Evolutionary conservation across 2,888 invertebrate genomes (phyloP).

Genomic region (Thymelicus sylvestris): DNA sequence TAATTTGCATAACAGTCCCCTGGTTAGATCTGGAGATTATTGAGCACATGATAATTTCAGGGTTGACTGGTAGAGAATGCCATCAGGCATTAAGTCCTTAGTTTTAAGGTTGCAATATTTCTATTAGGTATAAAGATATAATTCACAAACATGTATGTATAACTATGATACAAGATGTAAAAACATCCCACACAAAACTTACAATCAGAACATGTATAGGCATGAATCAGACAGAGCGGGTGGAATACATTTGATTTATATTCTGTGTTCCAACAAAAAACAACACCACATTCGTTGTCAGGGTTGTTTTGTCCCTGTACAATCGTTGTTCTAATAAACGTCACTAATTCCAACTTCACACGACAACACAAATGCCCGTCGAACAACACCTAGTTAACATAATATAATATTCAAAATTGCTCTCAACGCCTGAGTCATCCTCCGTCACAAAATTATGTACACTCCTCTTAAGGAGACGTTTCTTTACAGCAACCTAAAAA

Average conservation of each 20-base stretch:
- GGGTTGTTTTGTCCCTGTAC: slow-evolving; percentile 48
- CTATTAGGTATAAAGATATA: no score
- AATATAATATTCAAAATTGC: slow-evolving; percentile 81
- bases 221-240: background rate
- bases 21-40: no score
- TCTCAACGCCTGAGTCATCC: slow-evolving; percentile 80
- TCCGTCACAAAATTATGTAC: slow-evolving; percentile 68
- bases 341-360: slow-evolving; percentile 74
- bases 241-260: slow-evolving; percentile 24
- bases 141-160: no score
- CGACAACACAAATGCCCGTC: slow-evolving; percentile 57
- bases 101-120: no score
- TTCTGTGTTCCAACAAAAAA: slow-evolving; percentile 15
- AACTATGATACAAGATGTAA: background rate
- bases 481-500: background rate
- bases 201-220: background rate
- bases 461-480: slow-evolving; percentile 63
- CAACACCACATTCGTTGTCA: slow-evolving; percentile 13
- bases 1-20: no score
- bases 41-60: no score
- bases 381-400: slow-evolving; percentile 78
- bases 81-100: no score
- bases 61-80: no score
- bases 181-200: background rate
- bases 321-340: slow-evolving; percentile 75